A percentile compares a stretch with the other conserved stretches of the same genome.
phyloP scores from a whole-genome alignment of 2,888 invertebrate genomes.

The Resseliella maxima region DNA sequence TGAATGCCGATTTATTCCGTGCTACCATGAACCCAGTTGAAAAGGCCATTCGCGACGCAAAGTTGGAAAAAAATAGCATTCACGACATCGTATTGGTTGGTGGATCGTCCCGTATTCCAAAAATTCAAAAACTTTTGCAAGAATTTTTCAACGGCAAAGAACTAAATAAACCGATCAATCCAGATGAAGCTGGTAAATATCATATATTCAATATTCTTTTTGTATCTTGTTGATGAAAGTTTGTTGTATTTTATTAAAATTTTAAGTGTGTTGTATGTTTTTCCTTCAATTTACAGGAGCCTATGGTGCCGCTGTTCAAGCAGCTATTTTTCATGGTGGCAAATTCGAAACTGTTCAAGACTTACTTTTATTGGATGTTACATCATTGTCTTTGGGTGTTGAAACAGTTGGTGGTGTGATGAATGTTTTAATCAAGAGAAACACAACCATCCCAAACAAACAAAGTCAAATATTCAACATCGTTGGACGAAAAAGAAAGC shows the following conservation, averaged over 20 bases:
- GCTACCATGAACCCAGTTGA: slow-evolving; percentile 97
- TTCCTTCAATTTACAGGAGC: slow-evolving; percentile 78
- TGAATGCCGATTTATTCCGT: too few relatives aligned
- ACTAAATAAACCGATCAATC: slow-evolving; percentile 96
- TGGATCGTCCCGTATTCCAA: slow-evolving; percentile 97
- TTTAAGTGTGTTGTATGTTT: too few relatives aligned
- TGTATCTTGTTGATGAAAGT: too few relatives aligned
- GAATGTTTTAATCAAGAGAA: slow-evolving; percentile 96
- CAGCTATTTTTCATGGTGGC: slow-evolving; percentile 92
- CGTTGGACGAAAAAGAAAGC: too few relatives aligned
- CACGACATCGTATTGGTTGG: slow-evolving; percentile 94
- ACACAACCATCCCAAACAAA: slow-evolving; percentile 97
- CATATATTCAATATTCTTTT: too few relatives aligned
- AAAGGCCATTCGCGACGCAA: slow-evolving; percentile 94
- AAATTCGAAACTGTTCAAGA: slow-evolving; percentile 91
- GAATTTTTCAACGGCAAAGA: slow-evolving; percentile 98
- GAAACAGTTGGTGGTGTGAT: slow-evolving; percentile 94
- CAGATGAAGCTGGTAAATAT: slow-evolving; percentile 87
- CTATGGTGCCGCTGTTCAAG: too few relatives aligned
- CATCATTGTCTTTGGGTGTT: slow-evolving; percentile 90
- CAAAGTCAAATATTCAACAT: slow-evolving; percentile 97
- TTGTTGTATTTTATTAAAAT: too few relatives aligned
- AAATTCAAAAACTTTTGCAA: slow-evolving; percentile 99
- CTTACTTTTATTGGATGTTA: too few relatives aligned
- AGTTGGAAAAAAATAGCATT: slow-evolving; percentile 92